These are phyloP conservation scores for Agrilus mali DNA, from an alignment of 2,888 invertebrate species.

Conservation along the genomic window DNA sequence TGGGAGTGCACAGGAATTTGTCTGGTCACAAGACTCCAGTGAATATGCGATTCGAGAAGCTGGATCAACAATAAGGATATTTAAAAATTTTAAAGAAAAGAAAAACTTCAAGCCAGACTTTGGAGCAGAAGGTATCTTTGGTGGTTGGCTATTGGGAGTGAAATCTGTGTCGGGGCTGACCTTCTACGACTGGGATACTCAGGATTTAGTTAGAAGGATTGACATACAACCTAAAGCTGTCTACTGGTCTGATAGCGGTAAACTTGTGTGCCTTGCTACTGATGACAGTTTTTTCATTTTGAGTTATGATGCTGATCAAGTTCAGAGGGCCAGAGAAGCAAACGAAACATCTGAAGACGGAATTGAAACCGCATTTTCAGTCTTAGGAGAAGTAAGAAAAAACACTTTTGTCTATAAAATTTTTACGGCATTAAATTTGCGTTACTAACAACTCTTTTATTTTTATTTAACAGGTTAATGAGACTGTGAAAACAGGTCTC, in stretches of 20 bases:
- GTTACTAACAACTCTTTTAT: conserved; percentile 45
- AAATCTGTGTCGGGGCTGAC: conserved; percentile 84
- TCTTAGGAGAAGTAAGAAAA: conserved; percentile 59
- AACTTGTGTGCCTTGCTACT: conserved; percentile 84
- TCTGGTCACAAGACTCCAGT: conserved; percentile 95
- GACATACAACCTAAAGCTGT: conserved; percentile 92
- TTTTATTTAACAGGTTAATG: conserved; percentile 61
- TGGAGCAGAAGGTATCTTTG: conserved; percentile 74
- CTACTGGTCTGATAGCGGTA: conserved; percentile 95
- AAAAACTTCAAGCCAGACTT: conserved; percentile 94
- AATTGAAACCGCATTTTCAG: conserved; percentile 93
- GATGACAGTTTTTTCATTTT: conserved; percentile 93
- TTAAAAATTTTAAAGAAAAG: conserved; percentile 96
- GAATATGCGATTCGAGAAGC: conserved; percentile 73
- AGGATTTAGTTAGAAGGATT: conserved; percentile 85
- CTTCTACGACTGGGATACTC: conserved; percentile 96
- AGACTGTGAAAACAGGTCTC: conserved; percentile 84
- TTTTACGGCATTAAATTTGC: neutral
- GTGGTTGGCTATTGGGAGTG: conserved; percentile 45
- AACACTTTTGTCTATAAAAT: conserved; percentile 2
- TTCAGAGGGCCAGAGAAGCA: conserved; percentile 63
- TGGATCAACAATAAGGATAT: conserved; percentile 81
- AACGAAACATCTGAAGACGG: conserved; percentile 81
- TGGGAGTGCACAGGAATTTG: conserved; percentile 96
- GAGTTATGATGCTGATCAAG: conserved; percentile 71